Conservation (phyloP, 1,140 invertebrate species). For the Cotesia glomerata region DNA sequence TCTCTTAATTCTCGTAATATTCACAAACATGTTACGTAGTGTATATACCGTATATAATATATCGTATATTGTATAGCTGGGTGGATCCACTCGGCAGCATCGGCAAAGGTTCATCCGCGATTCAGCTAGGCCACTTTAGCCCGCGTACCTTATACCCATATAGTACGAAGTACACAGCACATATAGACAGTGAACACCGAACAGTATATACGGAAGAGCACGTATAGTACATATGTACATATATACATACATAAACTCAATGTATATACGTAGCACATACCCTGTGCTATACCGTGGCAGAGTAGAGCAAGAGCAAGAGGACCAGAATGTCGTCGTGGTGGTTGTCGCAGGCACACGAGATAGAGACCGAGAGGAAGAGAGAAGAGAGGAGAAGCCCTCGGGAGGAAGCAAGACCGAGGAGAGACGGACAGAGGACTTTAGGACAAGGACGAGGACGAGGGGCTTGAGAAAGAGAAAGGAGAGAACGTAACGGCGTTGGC, state of each 20-base stretch:
- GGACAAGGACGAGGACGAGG: constrained; percentile 27
- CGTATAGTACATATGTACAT: neutral
- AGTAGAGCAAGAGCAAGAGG: neutral
- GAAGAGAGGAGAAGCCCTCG: neutral
- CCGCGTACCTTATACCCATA: constrained; percentile 23
- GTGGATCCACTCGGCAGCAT: constrained; percentile 12
- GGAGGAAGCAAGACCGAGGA: constrained; percentile 27
- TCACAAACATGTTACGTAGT: too few relatives aligned
- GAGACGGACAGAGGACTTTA: constrained; percentile 43
- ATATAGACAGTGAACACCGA: neutral
- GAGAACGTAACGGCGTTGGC: neutral
- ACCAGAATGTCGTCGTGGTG: constrained; percentile 23
- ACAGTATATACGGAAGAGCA: neutral
- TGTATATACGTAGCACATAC: neutral
- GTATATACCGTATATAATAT: too few relatives aligned
- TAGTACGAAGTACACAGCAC: constrained; percentile 11
- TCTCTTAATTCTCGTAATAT: too few relatives aligned
- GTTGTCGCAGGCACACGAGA: constrained; percentile 24
- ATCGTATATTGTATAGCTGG: too few relatives aligned
- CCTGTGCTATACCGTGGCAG: neutral
- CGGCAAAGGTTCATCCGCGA: constrained; percentile 18
- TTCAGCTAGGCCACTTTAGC: constrained; percentile 38
- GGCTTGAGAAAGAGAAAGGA: neutral
- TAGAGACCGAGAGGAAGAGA: constrained; percentile 1
- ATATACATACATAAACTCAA: neutral